A percentile compares a stretch with the other conserved stretches of the same genome.
Evolutionary conservation across 1,140 invertebrate genomes (phyloP).

Genomic region (Trachymyrmex septentrionalis): DNA sequence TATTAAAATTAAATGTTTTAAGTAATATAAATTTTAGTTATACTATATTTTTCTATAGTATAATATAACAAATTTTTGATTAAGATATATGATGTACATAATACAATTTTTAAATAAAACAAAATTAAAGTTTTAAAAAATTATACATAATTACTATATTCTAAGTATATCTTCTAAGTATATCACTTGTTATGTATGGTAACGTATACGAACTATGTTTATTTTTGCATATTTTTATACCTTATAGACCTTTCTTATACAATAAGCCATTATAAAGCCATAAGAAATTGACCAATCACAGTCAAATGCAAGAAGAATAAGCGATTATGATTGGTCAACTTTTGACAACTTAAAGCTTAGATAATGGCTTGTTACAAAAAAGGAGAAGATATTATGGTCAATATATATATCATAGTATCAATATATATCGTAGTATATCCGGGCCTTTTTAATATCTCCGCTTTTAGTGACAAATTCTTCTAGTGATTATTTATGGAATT

Average conservation of each 20-base stretch:
- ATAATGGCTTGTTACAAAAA: too few relatives aligned
- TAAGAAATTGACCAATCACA: too few relatives aligned
- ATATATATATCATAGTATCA: too few relatives aligned
- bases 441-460: too few relatives aligned
- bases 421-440: too few relatives aligned
- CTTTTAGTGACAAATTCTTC: too few relatives aligned
- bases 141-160: not conserved
- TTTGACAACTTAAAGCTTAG: too few relatives aligned
- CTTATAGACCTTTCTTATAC: not conserved
- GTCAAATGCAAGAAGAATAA: too few relatives aligned
- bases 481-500: too few relatives aligned
- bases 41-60: not conserved
- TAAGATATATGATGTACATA: not conserved
- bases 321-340: too few relatives aligned
- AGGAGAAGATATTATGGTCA: too few relatives aligned
- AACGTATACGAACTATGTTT: not conserved
- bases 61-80: not conserved
- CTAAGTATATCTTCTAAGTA: not conserved
- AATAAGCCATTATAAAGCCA: too few relatives aligned
- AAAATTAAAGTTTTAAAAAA: conserved; percentile 17
- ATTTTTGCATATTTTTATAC: not conserved
- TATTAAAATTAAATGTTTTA: not conserved
- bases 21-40: not conserved
- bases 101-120: not conserved
- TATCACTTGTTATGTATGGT: not conserved